Evolutionary conservation across 2,888 invertebrate genomes (phyloP).

Genomic region (Galerucella pusilla): DNA sequence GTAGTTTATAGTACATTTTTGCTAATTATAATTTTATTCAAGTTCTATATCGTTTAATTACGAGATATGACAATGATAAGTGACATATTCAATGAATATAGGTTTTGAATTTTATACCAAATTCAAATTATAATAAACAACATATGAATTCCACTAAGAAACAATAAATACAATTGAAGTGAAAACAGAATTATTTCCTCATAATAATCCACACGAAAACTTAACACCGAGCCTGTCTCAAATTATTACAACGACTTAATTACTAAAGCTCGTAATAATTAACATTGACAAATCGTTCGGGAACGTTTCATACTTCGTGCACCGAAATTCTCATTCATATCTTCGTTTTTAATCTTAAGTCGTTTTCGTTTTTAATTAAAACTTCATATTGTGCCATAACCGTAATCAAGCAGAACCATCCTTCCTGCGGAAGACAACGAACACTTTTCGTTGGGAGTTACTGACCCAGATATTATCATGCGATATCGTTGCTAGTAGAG

Average conservation of each 20-base stretch:
- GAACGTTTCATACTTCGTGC: neutral
- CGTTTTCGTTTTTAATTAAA: conserved; percentile 19
- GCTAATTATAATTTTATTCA: too few relatives aligned
- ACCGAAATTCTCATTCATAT: neutral
- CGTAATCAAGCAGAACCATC: conserved; percentile 12
- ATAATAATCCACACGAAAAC: too few relatives aligned
- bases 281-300: neutral
- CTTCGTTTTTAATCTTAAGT: neutral
- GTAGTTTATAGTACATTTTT: too few relatives aligned
- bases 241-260: neutral
- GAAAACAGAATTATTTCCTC: too few relatives aligned
- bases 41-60: too few relatives aligned
- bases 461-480: conserved; percentile 25
- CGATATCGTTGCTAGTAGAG: conserved; percentile 20
- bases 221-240: neutral
- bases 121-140: too few relatives aligned
- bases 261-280: neutral
- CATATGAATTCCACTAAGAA: too few relatives aligned
- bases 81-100: too few relatives aligned
- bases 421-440: conserved; percentile 18
- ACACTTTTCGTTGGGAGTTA: conserved; percentile 12
- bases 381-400: conserved; percentile 13
- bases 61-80: too few relatives aligned
- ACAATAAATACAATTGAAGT: too few relatives aligned
- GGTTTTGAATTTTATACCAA: too few relatives aligned